These are phyloP conservation scores for Halcyon smyrnensis DNA, from an alignment of 2,797 vertebrate genomes.

Conservation along the genomic window DNA sequence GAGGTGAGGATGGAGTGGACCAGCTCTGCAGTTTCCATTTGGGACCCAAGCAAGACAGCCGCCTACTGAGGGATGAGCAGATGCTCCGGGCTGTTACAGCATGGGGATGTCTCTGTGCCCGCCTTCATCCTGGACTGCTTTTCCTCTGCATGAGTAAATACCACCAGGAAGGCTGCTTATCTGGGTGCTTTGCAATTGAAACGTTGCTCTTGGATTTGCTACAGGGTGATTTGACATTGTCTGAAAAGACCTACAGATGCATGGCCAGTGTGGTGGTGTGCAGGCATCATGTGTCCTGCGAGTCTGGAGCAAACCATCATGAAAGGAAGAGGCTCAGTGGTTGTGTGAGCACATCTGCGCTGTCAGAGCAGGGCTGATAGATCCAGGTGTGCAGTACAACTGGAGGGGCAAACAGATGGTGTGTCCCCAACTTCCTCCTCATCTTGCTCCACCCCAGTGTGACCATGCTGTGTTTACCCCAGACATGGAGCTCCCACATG, in stretches of 20 bases:
- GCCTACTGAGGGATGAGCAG: background rate
- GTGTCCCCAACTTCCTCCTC: background rate
- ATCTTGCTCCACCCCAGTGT: background rate
- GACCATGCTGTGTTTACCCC: background rate
- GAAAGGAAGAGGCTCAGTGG: background rate
- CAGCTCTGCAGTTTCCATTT: background rate
- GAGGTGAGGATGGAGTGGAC: background rate
- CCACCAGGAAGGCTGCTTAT: background rate
- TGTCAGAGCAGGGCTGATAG: background rate
- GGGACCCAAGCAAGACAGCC: background rate
- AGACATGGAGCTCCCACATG: background rate
- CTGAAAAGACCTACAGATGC: background rate
- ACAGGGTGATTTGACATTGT: fast-evolving
- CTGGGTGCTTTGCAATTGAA: background rate
- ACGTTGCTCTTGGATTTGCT: background rate
- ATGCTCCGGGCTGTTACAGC: background rate
- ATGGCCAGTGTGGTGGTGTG: background rate
- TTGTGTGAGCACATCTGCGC: background rate
- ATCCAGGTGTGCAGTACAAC: background rate
- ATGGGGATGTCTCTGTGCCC: background rate
- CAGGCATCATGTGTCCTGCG: fast-evolving
- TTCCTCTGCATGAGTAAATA: background rate
- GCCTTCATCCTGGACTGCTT: background rate
- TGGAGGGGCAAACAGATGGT: background rate
- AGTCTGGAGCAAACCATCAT: background rate